Conservation (phyloP, 2,888 invertebrate species). For the Venusia cambrica region DNA sequence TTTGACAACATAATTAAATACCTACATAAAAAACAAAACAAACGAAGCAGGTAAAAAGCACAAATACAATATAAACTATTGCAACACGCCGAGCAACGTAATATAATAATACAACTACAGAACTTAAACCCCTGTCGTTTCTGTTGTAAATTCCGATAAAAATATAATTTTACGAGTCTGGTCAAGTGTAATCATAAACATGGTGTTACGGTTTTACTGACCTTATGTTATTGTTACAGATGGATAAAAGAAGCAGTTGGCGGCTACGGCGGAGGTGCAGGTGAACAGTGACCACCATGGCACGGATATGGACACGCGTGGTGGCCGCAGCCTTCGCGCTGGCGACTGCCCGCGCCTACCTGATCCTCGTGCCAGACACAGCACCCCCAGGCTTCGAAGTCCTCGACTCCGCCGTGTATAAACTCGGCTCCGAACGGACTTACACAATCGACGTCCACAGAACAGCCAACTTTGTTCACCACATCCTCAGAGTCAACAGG, state of each 20-base stretch:
- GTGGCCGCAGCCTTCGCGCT: slow-evolving; percentile 51
- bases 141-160: too few relatives aligned
- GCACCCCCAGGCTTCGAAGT: slow-evolving; percentile 84
- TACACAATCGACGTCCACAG: slow-evolving; percentile 90
- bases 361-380: slow-evolving; percentile 81
- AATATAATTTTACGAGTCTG: too few relatives aligned
- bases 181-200: too few relatives aligned
- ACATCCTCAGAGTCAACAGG: slow-evolving; percentile 87
- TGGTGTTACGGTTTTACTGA: too few relatives aligned
- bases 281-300: slow-evolving; percentile 55
- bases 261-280: slow-evolving; percentile 67
- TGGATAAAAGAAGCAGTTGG: slow-evolving; percentile 50
- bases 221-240: slow-evolving; percentile 49
- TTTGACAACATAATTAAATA: too few relatives aligned
- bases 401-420: slow-evolving; percentile 90
- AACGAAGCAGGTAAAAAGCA: too few relatives aligned
- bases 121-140: too few relatives aligned
- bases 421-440: slow-evolving; percentile 88
- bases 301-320: slow-evolving; percentile 50
- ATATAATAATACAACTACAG: too few relatives aligned
- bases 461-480: slow-evolving; percentile 91
- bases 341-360: slow-evolving; percentile 67
- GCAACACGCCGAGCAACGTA: too few relatives aligned
- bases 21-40: too few relatives aligned
- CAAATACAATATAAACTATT: too few relatives aligned